Evolutionary conservation across 2,888 invertebrate genomes (phyloP).

Genomic region (Chrysolina americana): DNA sequence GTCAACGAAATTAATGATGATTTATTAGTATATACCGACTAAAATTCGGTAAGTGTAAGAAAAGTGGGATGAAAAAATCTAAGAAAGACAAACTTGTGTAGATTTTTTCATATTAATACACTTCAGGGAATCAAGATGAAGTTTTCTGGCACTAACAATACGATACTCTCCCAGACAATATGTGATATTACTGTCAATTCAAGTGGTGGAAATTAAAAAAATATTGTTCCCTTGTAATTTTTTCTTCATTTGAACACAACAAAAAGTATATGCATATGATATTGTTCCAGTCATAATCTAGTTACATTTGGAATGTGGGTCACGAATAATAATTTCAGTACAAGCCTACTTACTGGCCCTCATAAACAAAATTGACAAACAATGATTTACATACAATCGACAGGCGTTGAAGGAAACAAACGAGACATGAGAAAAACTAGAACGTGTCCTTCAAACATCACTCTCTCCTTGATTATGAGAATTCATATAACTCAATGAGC

Average conservation of each 20-base stretch:
- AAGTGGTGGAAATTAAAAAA: too few relatives aligned
- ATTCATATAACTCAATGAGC: not conserved
- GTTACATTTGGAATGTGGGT: constrained; percentile 1
- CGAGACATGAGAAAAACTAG: not conserved
- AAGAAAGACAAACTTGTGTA: not conserved
- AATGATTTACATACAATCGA: constrained; percentile 19
- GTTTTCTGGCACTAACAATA: too few relatives aligned
- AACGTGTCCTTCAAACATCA: constrained; percentile 2
- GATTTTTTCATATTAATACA: not conserved
- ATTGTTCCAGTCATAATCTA: not conserved
- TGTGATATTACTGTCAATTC: too few relatives aligned
- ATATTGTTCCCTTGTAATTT: too few relatives aligned
- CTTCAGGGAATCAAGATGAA: too few relatives aligned
- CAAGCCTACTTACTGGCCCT: not conserved
- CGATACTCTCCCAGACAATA: too few relatives aligned
- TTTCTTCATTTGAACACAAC: too few relatives aligned
- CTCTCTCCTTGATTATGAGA: not conserved
- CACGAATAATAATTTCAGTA: not conserved
- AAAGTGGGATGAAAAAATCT: not conserved
- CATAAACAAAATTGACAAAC: constrained; percentile 8
- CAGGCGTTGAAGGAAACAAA: not conserved
- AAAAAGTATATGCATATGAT: too few relatives aligned
- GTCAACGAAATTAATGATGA: not conserved
- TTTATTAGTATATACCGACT: not conserved
- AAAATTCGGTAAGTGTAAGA: not conserved